Percentiles rank a stretch among this genome's conserved stretches.
phyloP scores from a whole-genome alignment of 2,113 vertebrate genomes.

The Nothocercus julius region DNA sequence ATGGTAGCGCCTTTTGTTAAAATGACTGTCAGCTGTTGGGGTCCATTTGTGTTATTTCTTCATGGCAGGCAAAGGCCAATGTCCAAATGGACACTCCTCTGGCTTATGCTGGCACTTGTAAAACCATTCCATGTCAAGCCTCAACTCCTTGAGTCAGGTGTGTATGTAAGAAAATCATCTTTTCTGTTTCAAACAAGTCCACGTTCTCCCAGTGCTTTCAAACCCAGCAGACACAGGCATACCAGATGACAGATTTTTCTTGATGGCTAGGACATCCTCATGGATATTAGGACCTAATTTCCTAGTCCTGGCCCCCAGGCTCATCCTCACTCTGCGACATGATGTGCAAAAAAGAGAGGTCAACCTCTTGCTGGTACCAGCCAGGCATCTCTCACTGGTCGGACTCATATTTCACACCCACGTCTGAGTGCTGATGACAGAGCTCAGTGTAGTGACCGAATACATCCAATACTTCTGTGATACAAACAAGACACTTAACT shows the following conservation, averaged over 20 bases:
- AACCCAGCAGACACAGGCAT: not conserved
- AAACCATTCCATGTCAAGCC: not conserved
- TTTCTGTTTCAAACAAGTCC: not conserved
- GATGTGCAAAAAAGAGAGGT: not conserved
- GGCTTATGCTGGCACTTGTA: not conserved
- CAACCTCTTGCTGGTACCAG: not conserved
- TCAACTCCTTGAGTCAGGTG: not conserved
- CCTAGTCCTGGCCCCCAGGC: not conserved
- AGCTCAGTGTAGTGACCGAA: not conserved
- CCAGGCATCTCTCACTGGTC: accelerated
- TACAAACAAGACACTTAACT: not conserved
- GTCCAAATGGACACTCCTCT: not conserved
- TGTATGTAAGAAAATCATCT: not conserved
- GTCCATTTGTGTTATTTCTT: not conserved
- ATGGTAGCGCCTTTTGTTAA: not conserved
- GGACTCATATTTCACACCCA: not conserved
- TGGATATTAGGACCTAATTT: not conserved
- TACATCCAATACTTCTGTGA: not conserved
- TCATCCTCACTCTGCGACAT: no score
- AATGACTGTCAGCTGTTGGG: not conserved
- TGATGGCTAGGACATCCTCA: not conserved
- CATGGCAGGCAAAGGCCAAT: not conserved
- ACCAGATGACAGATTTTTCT: not conserved
- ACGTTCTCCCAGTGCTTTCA: not conserved
- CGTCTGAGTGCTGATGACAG: not conserved